Conservation (phyloP, 2,888 invertebrate species). For the Cantharis rustica region DNA sequence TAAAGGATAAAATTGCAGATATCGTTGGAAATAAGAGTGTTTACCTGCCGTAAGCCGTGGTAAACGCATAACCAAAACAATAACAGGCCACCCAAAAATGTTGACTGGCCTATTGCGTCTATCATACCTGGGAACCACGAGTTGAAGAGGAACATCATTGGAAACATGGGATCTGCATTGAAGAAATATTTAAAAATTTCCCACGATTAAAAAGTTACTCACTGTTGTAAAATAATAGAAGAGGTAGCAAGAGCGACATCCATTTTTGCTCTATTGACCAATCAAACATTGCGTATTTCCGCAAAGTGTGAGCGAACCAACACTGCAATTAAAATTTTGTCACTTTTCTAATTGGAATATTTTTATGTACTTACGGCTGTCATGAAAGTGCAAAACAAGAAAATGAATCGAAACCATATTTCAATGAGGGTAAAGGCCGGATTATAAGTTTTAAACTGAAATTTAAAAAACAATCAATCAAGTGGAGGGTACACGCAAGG, state of each 20-base stretch:
- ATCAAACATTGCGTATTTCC: slow-evolving; percentile 85
- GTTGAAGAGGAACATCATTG: slow-evolving; percentile 84
- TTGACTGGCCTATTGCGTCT: slow-evolving; percentile 87
- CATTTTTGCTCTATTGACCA: slow-evolving; percentile 99
- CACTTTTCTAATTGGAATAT: not conserved
- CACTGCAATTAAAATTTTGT: slow-evolving; percentile 68
- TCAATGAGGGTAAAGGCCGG: slow-evolving; percentile 96
- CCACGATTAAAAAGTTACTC: slow-evolving; percentile 51
- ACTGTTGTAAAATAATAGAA: slow-evolving; percentile 92
- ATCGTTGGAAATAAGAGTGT: not conserved
- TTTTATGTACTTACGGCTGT: slow-evolving; percentile 10
- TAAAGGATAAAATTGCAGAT: not conserved
- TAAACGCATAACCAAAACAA: slow-evolving; percentile 96
- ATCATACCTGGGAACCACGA: slow-evolving; percentile 92
- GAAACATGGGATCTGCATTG: slow-evolving; percentile 88
- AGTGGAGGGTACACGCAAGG: not conserved
- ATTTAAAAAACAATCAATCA: slow-evolving; percentile 39
- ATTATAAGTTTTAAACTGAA: slow-evolving; percentile 95
- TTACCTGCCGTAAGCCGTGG: slow-evolving; percentile 90
- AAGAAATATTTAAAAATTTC: not conserved
- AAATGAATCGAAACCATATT: slow-evolving; percentile 96
- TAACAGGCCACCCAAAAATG: slow-evolving; percentile 84
- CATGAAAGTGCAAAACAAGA: slow-evolving; percentile 81
- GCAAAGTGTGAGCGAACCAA: slow-evolving; percentile 88
- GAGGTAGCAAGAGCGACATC: slow-evolving; percentile 85